Percentiles rank a stretch among this genome's conserved stretches.
phyloP scores from a whole-genome alignment of 2,888 invertebrate species.

The Geophilus truncorum region DNA sequence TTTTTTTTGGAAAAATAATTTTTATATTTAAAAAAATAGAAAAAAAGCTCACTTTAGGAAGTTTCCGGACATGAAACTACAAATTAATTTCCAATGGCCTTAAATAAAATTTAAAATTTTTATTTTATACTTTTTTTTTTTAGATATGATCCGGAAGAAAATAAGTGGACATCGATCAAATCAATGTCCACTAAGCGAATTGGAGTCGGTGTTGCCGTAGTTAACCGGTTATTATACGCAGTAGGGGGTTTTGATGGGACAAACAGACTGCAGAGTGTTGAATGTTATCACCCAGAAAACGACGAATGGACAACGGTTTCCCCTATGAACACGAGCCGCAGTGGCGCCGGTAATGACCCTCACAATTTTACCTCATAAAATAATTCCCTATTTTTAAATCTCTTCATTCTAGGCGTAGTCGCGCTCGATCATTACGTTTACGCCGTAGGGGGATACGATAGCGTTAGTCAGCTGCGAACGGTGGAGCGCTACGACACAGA shows the following conservation, averaged over 20 bases:
- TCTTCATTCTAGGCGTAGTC: conserved; percentile 58
- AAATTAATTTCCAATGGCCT: too few species aligned
- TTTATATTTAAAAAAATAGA: too few species aligned
- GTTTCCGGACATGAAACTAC: too few species aligned
- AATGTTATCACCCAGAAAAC: conserved; percentile 91
- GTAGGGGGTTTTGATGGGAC: conserved; percentile 86
- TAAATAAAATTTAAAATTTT: too few species aligned
- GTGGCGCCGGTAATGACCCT: conserved; percentile 66
- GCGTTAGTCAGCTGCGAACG: conserved; percentile 68
- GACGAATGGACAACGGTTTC: conserved; percentile 79
- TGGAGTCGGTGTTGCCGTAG: conserved; percentile 61
- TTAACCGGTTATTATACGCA: conserved; percentile 64
- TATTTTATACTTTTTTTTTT: conserved; percentile 38
- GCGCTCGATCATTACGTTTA: conserved; percentile 80
- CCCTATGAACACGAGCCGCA: conserved; percentile 70
- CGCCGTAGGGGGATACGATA: conserved; percentile 94
- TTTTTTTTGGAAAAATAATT: too few species aligned
- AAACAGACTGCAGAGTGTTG: conserved; percentile 68
- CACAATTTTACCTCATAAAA: background rate
- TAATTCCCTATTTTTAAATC: background rate
- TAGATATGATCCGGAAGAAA: conserved; percentile 80
- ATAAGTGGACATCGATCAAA: conserved; percentile 70
- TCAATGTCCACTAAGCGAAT: conserved; percentile 56
- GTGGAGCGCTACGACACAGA: conserved; percentile 87
- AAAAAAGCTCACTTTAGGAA: too few species aligned